Percentiles rank a stretch among this genome's conserved stretches.
Conservation (phyloP, 2,888 invertebrate genomes). For the Ectemnius lituratus region DNA sequence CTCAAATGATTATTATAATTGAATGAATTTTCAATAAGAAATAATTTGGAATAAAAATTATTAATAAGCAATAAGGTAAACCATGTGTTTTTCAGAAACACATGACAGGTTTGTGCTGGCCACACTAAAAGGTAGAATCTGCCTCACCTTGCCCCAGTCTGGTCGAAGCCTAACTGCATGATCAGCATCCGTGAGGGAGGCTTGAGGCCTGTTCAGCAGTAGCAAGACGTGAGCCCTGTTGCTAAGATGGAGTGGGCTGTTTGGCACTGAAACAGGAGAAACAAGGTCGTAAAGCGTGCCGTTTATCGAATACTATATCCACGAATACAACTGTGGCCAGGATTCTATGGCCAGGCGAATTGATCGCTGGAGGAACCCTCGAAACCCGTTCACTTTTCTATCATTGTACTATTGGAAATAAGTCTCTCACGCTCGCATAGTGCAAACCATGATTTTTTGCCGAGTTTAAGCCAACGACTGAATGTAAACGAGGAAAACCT, state of each 20-base stretch:
- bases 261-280: slow-evolving; percentile 80
- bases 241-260: slow-evolving; percentile 82
- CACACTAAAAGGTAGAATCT: not conserved
- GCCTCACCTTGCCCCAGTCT: slow-evolving; percentile 84
- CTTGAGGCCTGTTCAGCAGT: slow-evolving; percentile 81
- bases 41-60: too few relatives aligned
- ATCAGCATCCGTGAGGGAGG: slow-evolving; percentile 84
- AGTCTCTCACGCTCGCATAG: too few relatives aligned
- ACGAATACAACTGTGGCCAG: not conserved
- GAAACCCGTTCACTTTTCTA: too few relatives aligned
- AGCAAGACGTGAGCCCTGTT: slow-evolving; percentile 83
- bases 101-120: too few relatives aligned
- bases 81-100: not conserved
- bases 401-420: too few relatives aligned
- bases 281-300: slow-evolving; percentile 40
- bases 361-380: slow-evolving; percentile 6
- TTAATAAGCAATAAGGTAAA: not conserved
- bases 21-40: too few relatives aligned
- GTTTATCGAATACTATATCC: slow-evolving; percentile 23
- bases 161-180: slow-evolving; percentile 82
- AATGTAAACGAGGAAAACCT: too few relatives aligned
- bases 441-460: too few relatives aligned
- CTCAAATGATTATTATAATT: not conserved
- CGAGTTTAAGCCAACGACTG: too few relatives aligned
- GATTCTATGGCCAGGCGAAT: slow-evolving; percentile 32